Evolutionary conservation across 2,888 invertebrate genomes (phyloP).

Genomic region (Agrochola macilenta): DNA sequence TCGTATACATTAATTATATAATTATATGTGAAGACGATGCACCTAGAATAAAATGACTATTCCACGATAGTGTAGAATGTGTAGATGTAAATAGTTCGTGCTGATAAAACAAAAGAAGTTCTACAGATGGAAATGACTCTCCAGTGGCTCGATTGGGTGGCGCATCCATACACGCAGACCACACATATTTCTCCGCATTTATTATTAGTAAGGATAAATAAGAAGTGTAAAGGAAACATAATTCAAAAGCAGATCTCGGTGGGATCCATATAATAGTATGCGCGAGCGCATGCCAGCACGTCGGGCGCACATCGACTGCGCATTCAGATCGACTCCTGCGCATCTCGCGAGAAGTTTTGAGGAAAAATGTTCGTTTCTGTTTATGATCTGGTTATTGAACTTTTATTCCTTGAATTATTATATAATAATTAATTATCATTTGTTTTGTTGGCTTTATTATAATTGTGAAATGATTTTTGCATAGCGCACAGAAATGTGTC

Average conservation of each 20-base stretch:
- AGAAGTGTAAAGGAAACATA: slow-evolving; percentile 61
- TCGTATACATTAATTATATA: too few species aligned
- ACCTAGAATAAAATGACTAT: too few species aligned
- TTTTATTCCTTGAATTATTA: slow-evolving; percentile 45
- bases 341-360: slow-evolving; percentile 65
- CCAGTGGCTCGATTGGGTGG: slow-evolving; percentile 30
- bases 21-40: too few species aligned
- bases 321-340: slow-evolving; percentile 60
- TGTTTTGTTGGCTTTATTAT: neutral
- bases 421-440: slow-evolving; percentile 1
- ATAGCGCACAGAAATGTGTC: neutral
- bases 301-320: slow-evolving; percentile 50
- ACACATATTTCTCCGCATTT: slow-evolving; percentile 25
- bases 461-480: neutral
- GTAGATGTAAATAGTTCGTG: neutral
- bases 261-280: slow-evolving; percentile 59
- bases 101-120: neutral
- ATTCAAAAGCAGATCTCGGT: slow-evolving; percentile 63
- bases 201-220: slow-evolving; percentile 44
- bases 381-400: slow-evolving; percentile 72
- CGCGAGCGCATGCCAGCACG: slow-evolving; percentile 63
- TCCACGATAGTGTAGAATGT: too few species aligned
- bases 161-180: slow-evolving; percentile 15
- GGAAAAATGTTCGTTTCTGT: slow-evolving; percentile 64
- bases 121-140: neutral